Base-by-base conservation (phyloP, 92 coral and sea anemone species). In the Umimayanthus kanabou region DNA sequence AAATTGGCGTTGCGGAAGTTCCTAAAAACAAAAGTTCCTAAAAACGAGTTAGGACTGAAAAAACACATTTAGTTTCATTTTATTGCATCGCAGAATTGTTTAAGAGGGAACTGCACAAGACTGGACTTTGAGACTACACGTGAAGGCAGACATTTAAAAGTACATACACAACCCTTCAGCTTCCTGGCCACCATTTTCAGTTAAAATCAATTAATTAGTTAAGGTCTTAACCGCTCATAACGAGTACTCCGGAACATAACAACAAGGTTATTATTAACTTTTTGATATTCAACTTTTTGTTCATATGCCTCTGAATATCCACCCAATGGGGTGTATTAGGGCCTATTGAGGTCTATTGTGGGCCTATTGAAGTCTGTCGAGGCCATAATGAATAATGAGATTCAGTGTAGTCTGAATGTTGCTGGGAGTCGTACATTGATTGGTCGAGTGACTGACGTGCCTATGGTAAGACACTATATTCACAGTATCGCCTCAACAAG, bases 401-500 rank as follows among this genome's bases (percentile, higher is more conserved):
- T 49, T 78, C 26, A 76, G 45, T 49, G 9, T 4, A 15, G 45
- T 29, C 30, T 57, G 9, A 29, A 39, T 1, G 66, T 26, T 4
- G 33, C 13, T 14, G 23, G 49, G 0, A 33, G 78, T 2, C 87
- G 87, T 45, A 20, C 45, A 18, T 13, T 49, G 87, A 83, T 83
- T 83, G 87, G 87, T 33, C 26, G 65, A 29, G 65, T 71, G 61
- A 50, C 5, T 70, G 87, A 83, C 78, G 78, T 67, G 87, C 61
- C 40, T 18, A 40, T n/a, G 67, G 18, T 28, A 26, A 69, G 13
- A 15, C 76, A 67, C 87, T 83, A 13, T 82, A 83, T 83, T 45
- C 74, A 71, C 79, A 70, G 87, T 83, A 71, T 83, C 66, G 39
- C 43, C 65, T 83, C 87, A 70, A 83, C 39, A 42, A 57, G 78